Conservation (phyloP, 1,140 invertebrate genomes). For the Neelides sp. region DNA sequence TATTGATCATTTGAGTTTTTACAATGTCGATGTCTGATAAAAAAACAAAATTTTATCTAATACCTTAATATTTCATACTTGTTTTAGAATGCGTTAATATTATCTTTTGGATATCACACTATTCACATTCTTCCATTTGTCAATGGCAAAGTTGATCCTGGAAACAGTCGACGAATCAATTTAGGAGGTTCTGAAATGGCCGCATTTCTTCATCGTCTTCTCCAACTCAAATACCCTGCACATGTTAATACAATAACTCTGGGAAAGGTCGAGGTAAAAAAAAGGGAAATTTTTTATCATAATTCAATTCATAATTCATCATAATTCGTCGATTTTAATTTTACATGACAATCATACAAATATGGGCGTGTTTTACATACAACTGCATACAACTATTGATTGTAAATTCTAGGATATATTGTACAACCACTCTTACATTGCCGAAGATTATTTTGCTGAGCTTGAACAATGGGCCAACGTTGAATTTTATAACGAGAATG, state of each 20-base stretch:
- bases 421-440: constrained; percentile 62
- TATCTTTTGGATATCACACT: constrained; percentile 75
- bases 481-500: constrained; percentile 70
- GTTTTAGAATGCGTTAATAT: constrained; percentile 52
- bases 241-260: constrained; percentile 75
- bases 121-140: constrained; percentile 74
- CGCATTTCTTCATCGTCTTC: constrained; percentile 70
- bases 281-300: constrained; percentile 11
- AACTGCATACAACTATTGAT: background rate
- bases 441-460: constrained; percentile 63
- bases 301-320: constrained; percentile 14
- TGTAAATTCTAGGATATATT: constrained; percentile 54
- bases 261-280: constrained; percentile 61
- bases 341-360: too few relatives aligned
- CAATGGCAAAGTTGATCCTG: constrained; percentile 52
- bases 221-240: constrained; percentile 86
- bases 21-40: too few relatives aligned
- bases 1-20: background rate
- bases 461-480: constrained; percentile 61
- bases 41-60: background rate
- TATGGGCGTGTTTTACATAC: too few relatives aligned
- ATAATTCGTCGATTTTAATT: too few relatives aligned
- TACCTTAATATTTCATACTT: constrained; percentile 20
- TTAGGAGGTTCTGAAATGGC: constrained; percentile 74
- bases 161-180: constrained; percentile 66